Evolutionary conservation across 2,797 vertebrate species (phyloP).

Genomic region (Tympanoctomys barrerae): DNA sequence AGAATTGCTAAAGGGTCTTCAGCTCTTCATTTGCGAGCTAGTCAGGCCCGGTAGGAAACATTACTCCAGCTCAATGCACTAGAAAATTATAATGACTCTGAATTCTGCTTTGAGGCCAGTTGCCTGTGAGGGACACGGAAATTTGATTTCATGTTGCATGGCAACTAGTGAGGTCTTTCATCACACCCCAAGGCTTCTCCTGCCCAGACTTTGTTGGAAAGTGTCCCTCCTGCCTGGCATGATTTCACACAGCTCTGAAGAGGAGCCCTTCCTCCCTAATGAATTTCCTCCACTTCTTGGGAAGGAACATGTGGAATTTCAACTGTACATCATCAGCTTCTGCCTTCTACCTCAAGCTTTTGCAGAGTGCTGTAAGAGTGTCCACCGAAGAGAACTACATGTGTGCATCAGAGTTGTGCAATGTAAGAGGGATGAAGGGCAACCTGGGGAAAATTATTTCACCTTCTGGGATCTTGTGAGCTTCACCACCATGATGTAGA

Average conservation of each 20-base stretch:
- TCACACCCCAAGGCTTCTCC: not conserved
- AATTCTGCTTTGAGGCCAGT: not conserved
- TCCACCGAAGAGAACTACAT: not conserved
- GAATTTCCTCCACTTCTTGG: not conserved
- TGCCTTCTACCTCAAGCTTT: not conserved
- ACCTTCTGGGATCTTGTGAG: not conserved
- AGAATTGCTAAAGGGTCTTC: not conserved
- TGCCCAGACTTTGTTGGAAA: not conserved
- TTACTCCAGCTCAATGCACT: not conserved
- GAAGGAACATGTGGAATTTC: conserved; percentile 9
- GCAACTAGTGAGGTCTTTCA: not conserved
- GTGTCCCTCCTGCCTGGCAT: not conserved
- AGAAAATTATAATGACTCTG: not conserved
- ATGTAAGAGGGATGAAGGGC: not conserved
- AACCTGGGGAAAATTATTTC: not conserved
- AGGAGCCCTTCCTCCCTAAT: not conserved
- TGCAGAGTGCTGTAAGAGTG: not conserved
- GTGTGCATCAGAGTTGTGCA: not conserved
- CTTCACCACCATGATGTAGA: not conserved
- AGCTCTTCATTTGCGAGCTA: not conserved
- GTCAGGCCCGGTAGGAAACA: not conserved
- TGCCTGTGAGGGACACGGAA: not conserved
- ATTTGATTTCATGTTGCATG: not conserved
- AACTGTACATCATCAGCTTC: not conserved
- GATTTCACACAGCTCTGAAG: not conserved